phyloP scores from a whole-genome alignment of 2,797 vertebrate genomes.

The Distichodus sexfasciatus region DNA sequence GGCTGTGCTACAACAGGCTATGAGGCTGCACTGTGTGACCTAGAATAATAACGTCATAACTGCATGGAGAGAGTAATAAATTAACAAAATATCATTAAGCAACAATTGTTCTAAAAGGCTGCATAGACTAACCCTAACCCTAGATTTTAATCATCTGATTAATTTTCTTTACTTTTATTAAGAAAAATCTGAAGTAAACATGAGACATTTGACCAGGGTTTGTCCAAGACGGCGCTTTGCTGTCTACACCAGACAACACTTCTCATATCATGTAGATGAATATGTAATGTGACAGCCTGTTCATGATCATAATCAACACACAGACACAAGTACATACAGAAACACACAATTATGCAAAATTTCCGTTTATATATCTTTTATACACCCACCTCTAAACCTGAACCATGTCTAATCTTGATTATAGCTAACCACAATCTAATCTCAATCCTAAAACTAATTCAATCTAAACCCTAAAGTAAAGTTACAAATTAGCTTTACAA shows the following conservation, averaged over 20 bases:
- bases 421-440: no score
- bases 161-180: no score
- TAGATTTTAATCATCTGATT: constrained; percentile 11
- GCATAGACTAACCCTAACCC: no score
- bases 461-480: no score
- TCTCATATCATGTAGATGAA: background rate
- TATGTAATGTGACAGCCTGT: background rate
- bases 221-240: background rate
- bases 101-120: background rate
- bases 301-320: background rate
- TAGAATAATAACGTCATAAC: background rate
- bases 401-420: no score
- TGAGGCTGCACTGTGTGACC: background rate
- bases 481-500: no score
- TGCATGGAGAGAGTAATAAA: background rate
- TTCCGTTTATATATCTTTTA: no score
- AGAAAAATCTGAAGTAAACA: background rate
- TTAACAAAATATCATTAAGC: background rate
- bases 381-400: no score
- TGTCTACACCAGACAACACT: constrained; percentile 2
- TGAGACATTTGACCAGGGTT: background rate
- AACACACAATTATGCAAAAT: background rate
- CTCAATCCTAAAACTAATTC: no score
- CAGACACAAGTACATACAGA: background rate
- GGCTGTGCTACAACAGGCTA: background rate